Conservation (phyloP, 1,140 invertebrate genomes). For the Rhyacophila brunnea region DNA sequence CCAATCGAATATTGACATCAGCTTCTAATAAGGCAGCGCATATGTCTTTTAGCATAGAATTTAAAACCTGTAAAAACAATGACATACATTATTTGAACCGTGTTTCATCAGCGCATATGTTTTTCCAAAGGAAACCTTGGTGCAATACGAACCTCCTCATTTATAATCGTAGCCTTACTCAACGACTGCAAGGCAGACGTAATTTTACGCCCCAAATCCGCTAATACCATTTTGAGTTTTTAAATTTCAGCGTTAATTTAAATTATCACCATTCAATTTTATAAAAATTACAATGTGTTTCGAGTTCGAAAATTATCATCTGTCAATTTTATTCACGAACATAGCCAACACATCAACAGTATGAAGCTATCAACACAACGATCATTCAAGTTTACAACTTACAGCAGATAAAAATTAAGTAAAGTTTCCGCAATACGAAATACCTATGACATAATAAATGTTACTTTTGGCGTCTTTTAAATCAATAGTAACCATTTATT, state of each 20-base stretch:
- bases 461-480: neutral
- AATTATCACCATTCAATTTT: conserved; percentile 1
- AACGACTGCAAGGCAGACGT: conserved; percentile 95
- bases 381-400: no score
- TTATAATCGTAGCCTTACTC: conserved; percentile 98
- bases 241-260: conserved; percentile 10
- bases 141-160: conserved; percentile 84
- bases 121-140: conserved; percentile 2
- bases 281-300: conserved; percentile 9
- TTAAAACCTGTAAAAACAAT: conserved; percentile 74
- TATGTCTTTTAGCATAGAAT: conserved; percentile 99
- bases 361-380: conserved; percentile 16
- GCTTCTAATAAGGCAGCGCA: conserved; percentile 96
- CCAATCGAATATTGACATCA: conserved; percentile 97
- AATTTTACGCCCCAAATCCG: conserved; percentile 98
- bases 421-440: no score
- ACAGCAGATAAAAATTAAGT: no score
- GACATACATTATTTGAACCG: conserved; percentile 16
- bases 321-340: conserved; percentile 10
- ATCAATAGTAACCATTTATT: neutral
- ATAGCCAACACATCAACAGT: conserved; percentile 24
- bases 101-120: conserved; percentile 36
- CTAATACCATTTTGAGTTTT: conserved; percentile 90
- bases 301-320: conserved; percentile 13
- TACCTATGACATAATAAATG: no score